A percentile compares a stretch with the other conserved stretches of the same genome.
Evolutionary conservation across 2,888 invertebrate genomes (phyloP).

Genomic region (Drosophila macrospina): DNA sequence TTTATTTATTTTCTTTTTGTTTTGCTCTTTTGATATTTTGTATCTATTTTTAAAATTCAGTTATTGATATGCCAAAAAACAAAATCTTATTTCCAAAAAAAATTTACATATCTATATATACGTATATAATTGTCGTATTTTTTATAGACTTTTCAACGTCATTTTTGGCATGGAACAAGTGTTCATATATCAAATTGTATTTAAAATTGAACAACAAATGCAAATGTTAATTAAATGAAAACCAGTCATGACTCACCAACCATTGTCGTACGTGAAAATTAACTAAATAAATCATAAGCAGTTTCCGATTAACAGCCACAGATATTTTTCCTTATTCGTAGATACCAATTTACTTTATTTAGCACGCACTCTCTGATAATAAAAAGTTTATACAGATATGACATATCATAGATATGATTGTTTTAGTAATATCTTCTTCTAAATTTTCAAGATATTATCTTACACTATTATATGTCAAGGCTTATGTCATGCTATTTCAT

Average conservation of each 20-base stretch:
- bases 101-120: conserved; percentile 6
- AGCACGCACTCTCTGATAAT: conserved; percentile 30
- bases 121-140: conserved; percentile 42
- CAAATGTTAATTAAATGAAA: conserved; percentile 21
- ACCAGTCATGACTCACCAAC: conserved; percentile 32
- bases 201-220: conserved; percentile 12
- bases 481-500: too few relatives aligned
- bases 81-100: conserved; percentile 46
- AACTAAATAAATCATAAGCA: conserved; percentile 1
- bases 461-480: too few relatives aligned
- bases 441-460: too few relatives aligned
- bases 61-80: conserved; percentile 81
- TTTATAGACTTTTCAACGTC: conserved; percentile 61
- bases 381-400: not conserved
- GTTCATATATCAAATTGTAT: conserved; percentile 9
- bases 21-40: conserved; percentile 44
- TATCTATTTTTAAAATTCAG: conserved; percentile 80
- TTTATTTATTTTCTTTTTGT: conserved; percentile 46
- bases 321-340: not conserved
- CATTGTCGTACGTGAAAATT: conserved; percentile 48
- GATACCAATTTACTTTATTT: conserved; percentile 19
- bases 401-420: too few relatives aligned
- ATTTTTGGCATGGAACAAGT: conserved; percentile 31
- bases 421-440: too few relatives aligned
- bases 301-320: conserved; percentile 21